Percentiles rank a stretch among this genome's conserved stretches.
Conservation (phyloP, 2,888 invertebrate genomes). For the Cordylochernes scorpioides region DNA sequence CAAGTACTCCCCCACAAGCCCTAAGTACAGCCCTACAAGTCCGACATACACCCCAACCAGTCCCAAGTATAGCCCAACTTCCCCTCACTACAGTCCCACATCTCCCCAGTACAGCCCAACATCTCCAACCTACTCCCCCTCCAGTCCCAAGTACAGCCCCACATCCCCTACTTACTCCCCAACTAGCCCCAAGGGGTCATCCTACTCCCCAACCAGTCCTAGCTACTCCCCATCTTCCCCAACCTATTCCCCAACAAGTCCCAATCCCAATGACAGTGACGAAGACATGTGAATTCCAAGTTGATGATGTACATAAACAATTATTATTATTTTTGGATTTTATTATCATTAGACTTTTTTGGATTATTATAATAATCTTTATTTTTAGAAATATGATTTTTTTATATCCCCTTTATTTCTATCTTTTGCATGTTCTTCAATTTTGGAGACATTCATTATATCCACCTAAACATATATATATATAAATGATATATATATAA, state of each 20-base stretch:
- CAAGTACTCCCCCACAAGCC: constrained; percentile 23
- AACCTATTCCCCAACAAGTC: constrained; percentile 22
- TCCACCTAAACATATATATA: too few species aligned
- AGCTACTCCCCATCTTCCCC: constrained; percentile 26
- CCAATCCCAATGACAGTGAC: constrained; percentile 11
- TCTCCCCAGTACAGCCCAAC: constrained; percentile 35
- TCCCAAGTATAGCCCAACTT: constrained; percentile 34
- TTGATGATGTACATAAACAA: too few species aligned
- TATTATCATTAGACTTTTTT: too few species aligned
- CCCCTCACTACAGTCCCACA: constrained; percentile 33
- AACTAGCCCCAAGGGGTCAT: constrained; percentile 30
- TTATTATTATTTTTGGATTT: too few species aligned
- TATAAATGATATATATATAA: too few species aligned
- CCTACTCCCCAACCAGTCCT: constrained; percentile 26
- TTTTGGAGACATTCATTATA: too few species aligned
- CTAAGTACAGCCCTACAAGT: constrained; percentile 25
- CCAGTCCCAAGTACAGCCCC: constrained; percentile 33
- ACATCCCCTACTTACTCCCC: constrained; percentile 24
- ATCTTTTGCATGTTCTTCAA: too few species aligned
- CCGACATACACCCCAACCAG: constrained; percentile 27
- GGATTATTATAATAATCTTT: too few species aligned
- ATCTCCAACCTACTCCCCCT: constrained; percentile 48
- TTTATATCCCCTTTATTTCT: too few species aligned
- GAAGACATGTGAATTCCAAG: constrained; percentile 2
- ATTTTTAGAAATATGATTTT: too few species aligned